Percentiles rank a stretch among this genome's conserved stretches.
phyloP scores from a whole-genome alignment of 2,888 invertebrate genomes.

The Drosophila kanekoi region DNA sequence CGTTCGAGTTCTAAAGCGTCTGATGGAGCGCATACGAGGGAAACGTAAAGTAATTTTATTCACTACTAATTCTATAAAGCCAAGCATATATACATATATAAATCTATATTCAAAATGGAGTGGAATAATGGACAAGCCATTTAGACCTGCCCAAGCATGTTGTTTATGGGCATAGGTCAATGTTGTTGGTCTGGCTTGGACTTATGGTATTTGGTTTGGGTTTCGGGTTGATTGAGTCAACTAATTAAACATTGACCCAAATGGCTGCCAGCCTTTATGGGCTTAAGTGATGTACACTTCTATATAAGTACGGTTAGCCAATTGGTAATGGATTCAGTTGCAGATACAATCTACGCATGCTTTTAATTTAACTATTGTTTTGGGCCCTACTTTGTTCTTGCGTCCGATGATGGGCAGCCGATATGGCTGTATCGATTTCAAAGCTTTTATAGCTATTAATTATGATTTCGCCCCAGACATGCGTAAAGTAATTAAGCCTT shows the following conservation, averaged over 20 bases:
- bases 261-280: neutral
- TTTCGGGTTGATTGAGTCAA: slow-evolving; percentile 22
- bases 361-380: slow-evolving; percentile 15
- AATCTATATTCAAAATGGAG: neutral
- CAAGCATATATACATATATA: slow-evolving; percentile 4
- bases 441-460: slow-evolving; percentile 51
- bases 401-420: slow-evolving; percentile 24
- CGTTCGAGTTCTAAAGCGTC: slow-evolving; percentile 84
- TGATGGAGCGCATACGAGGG: slow-evolving; percentile 85
- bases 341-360: slow-evolving; percentile 30
- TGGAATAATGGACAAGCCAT: neutral
- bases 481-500: slow-evolving; percentile 46
- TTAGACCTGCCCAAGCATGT: slow-evolving; percentile 33
- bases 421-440: slow-evolving; percentile 42
- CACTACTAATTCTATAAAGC: slow-evolving; percentile 76
- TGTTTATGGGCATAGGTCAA: slow-evolving; percentile 25
- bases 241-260: slow-evolving; percentile 44
- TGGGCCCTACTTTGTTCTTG: slow-evolving; percentile 16
- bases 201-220: slow-evolving; percentile 6
- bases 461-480: slow-evolving; percentile 44
- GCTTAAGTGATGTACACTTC: slow-evolving; percentile 26
- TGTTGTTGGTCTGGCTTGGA: slow-evolving; percentile 3
- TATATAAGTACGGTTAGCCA: slow-evolving; percentile 8
- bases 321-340: slow-evolving; percentile 37
- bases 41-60: slow-evolving; percentile 86